These are phyloP conservation scores for Geotria australis DNA, from an alignment of 2,797 vertebrate species.

Conservation along the genomic window DNA sequence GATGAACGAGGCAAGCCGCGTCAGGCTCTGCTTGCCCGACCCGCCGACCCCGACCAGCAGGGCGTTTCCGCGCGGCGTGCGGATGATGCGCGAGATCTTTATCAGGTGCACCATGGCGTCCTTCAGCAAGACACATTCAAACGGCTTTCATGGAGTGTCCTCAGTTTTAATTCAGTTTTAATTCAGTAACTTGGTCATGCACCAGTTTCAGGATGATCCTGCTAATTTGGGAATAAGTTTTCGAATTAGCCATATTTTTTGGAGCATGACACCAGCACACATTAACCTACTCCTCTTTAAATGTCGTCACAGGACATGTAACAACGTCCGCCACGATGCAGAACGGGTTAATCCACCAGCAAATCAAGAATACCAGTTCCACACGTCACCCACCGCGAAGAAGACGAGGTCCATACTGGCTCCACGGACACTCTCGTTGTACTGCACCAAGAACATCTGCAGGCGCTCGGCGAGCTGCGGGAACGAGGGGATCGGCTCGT, in stretches of 20 bases:
- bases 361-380: neutral
- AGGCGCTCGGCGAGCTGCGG: constrained; percentile 20
- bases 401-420: constrained; percentile 38
- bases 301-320: too few relatives aligned
- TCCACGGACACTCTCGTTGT: constrained; percentile 29
- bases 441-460: constrained; percentile 20
- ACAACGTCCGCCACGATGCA: too few relatives aligned
- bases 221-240: too few relatives aligned
- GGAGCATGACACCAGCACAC: too few relatives aligned
- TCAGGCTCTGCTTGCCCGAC: constrained; percentile 44
- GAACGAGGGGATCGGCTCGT: constrained; percentile 28
- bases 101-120: constrained; percentile 38
- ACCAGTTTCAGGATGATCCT: too few relatives aligned
- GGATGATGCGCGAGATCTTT: constrained; percentile 32
- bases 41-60: constrained; percentile 44
- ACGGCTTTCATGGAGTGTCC: too few relatives aligned
- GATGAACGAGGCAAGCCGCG: constrained; percentile 28
- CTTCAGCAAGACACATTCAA: constrained; percentile 5
- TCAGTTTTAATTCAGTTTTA: too few relatives aligned
- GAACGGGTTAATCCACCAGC: too few relatives aligned
- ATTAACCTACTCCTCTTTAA: too few relatives aligned
- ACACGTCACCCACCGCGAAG: constrained; percentile 17
- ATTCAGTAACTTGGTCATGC: too few relatives aligned
- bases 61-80: constrained; percentile 32
- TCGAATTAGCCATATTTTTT: too few relatives aligned